These are phyloP conservation scores for Protomyctophum bolini DNA, from an alignment of 2,113 vertebrate genomes.

Conservation along the genomic window DNA sequence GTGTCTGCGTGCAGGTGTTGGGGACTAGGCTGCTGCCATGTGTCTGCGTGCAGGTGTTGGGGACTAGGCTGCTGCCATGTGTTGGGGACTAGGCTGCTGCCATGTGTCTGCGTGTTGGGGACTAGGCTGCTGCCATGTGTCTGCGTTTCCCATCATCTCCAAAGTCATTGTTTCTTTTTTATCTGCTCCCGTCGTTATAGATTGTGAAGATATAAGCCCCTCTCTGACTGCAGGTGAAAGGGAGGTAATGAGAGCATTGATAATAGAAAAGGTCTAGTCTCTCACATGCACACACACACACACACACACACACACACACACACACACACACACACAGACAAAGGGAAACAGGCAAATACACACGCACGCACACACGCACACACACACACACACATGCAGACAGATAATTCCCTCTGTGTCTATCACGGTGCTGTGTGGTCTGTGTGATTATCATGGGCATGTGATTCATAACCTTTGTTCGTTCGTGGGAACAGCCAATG, in stretches of 20 bases:
- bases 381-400: not conserved
- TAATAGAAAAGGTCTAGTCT: constrained; percentile 2
- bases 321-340: constrained; percentile 19
- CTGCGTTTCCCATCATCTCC: constrained; percentile 29
- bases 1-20: constrained; percentile 14
- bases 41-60: no score
- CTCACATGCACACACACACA: constrained; percentile 18
- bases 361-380: constrained; percentile 12
- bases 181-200: constrained; percentile 30
- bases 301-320: constrained; percentile 10
- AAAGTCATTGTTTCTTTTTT: constrained; percentile 24
- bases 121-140: no score
- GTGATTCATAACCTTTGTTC: constrained; percentile 44
- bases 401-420: constrained; percentile 7
- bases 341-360: constrained; percentile 4
- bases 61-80: no score
- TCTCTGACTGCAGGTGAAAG: constrained; percentile 24
- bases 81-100: no score
- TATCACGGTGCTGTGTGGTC: constrained; percentile 8
- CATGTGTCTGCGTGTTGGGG: not conserved
- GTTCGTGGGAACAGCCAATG: constrained; percentile 29
- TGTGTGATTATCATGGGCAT: constrained; percentile 33
- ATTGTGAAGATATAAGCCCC: constrained; percentile 17
- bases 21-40: no score
- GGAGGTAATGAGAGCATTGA: constrained; percentile 37